Base-by-base conservation (phyloP, 2,888 invertebrate species). In the Ernsta delagoae region DNA sequence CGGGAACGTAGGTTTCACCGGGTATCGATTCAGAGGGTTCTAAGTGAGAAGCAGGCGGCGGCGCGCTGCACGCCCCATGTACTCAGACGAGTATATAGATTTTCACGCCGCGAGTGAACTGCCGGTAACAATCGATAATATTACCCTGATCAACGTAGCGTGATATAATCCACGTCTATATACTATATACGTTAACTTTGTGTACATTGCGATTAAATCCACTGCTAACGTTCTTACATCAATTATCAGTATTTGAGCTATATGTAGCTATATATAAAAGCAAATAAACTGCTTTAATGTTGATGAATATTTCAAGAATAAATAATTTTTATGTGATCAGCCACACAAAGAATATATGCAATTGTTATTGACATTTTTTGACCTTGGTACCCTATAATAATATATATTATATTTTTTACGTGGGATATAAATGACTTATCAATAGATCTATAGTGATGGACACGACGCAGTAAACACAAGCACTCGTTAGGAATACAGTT, bases 1-100 rank as follows among this genome's bases (percentile, higher is more conserved):
- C n/a, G n/a, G n/a, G n/a, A n/a, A n/a, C n/a, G 73, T 60, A 70
- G 65, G 74, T 74, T 73, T 66, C 71, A 70, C 59, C 73, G 70
- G 70, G 72, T 78, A 79, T 79, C 75, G 79, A 79, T 79, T 75
- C 73, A 65, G 70, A 73, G 74, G 71, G 72, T 70, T 70, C 71
- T 70, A 72, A 75, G 73, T 74, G 75, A 72, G 73, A 66, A 71
- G 71, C 74, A 72, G 70, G 70, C 64, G 71, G 64, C 70, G 59
- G 61, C 65, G 64, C 72, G 71, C 48, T 65, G 72, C 71, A 70
- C 65, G 56, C 70, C 70, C 53, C 71, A 71, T 70, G 64, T 65
- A 69, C 70, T 67, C 71, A 70, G 61, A 66, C 68, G 68, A 69
- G 69, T 71, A 71, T 71, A 62, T 63, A 69, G 68, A 69, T 69